Percentiles rank a stretch among this genome's conserved stretches.
Evolutionary conservation across 2,113 vertebrate species (phyloP).

Genomic region (Antechinus stuartii): DNA sequence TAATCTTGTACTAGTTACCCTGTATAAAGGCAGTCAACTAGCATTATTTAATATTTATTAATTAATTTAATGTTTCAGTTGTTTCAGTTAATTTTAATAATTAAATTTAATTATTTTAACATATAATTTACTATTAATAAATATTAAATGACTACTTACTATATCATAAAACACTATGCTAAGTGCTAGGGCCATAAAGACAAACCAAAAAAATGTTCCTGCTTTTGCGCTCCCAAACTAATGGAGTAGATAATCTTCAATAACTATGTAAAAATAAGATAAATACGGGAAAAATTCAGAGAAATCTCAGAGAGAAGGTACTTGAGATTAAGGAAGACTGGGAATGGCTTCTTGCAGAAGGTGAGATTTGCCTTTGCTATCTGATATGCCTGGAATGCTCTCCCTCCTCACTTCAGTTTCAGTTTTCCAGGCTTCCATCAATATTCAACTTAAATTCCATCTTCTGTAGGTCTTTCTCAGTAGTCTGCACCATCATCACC

Average conservation of each 20-base stretch:
- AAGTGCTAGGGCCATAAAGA: neutral
- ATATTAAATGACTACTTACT: neutral
- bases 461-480: neutral
- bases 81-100: too few relatives aligned
- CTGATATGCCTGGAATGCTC: neutral
- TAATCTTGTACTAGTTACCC: neutral
- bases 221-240: neutral
- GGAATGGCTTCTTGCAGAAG: neutral
- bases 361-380: neutral
- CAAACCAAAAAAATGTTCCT: neutral
- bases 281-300: neutral
- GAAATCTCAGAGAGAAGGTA: neutral
- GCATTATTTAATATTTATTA: neutral
- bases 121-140: too few relatives aligned
- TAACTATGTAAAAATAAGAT: neutral
- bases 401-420: neutral
- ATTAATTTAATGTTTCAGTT: too few relatives aligned
- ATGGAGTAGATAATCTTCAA: neutral
- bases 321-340: neutral
- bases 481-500: neutral
- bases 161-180: neutral
- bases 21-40: neutral
- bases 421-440: neutral
- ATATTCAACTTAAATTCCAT: neutral
- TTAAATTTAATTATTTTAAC: too few relatives aligned